These are phyloP conservation scores for Panulirus ornatus DNA, from an alignment of 1,140 invertebrate species.

Conservation along the genomic window DNA sequence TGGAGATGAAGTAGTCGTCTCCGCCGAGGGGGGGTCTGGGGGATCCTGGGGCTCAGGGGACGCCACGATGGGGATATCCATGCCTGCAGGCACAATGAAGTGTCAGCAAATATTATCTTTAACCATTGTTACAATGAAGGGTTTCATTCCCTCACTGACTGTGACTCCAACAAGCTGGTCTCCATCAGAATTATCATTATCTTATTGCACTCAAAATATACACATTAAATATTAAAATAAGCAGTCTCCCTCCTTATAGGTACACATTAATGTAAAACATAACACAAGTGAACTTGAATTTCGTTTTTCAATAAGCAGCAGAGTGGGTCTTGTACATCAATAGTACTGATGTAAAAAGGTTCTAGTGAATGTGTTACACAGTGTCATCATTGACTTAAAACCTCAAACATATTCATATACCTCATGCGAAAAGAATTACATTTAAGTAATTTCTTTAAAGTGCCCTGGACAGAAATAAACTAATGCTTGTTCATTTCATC, in stretches of 20 bases:
- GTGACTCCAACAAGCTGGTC: not conserved
- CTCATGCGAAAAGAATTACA: not conserved
- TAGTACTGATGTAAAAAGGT: not conserved
- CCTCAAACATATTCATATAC: not conserved
- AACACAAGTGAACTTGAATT: not conserved
- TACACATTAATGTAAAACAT: slow-evolving; percentile 6
- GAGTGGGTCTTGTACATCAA: slow-evolving; percentile 32
- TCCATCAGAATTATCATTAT: slow-evolving; percentile 12
- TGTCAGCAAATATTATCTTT: slow-evolving; percentile 45
- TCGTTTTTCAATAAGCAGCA: slow-evolving; percentile 22
- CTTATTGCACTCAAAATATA: not conserved
- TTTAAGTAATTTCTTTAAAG: not conserved
- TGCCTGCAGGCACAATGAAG: slow-evolving; percentile 68
- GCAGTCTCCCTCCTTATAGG: not conserved
- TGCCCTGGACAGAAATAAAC: not conserved
- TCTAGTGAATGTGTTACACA: not conserved
- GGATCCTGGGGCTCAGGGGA: slow-evolving; percentile 37
- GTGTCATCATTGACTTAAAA: not conserved
- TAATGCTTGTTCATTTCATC: not conserved
- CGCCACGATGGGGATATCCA: slow-evolving; percentile 40
- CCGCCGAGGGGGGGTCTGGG: slow-evolving; percentile 19
- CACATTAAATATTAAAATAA: not conserved
- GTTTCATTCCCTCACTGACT: slow-evolving; percentile 9
- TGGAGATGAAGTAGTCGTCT: slow-evolving; percentile 7
- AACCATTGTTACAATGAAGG: not conserved